These are phyloP conservation scores for Ameiurus melas DNA, from an alignment of 2,113 vertebrate genomes.

Conservation along the genomic window DNA sequence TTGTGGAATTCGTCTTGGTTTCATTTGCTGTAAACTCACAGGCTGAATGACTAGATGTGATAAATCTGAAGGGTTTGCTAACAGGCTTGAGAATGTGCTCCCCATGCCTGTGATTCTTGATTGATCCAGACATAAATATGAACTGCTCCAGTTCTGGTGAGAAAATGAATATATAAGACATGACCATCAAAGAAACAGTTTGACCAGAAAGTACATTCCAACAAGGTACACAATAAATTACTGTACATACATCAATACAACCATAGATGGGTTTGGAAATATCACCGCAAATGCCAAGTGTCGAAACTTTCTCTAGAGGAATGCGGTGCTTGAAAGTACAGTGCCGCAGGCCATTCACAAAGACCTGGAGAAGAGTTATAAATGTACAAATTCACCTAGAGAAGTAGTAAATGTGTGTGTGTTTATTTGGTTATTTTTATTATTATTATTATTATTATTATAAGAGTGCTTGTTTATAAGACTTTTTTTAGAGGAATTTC, in stretches of 20 bases:
- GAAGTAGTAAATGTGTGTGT: too few relatives aligned
- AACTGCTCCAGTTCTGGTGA: constrained; percentile 24
- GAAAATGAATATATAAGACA: neutral
- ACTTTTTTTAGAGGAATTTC: neutral
- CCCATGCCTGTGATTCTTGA: neutral
- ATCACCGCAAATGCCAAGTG: neutral
- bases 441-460: too few relatives aligned
- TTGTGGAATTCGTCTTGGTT: too few relatives aligned
- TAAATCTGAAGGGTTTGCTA: neutral
- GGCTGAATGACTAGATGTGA: constrained; percentile 14
- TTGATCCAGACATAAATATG: neutral
- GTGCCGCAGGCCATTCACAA: too few relatives aligned
- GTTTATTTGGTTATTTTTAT: too few relatives aligned
- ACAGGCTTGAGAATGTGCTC: neutral
- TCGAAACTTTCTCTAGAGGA: neutral
- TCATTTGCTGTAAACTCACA: neutral
- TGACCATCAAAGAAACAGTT: neutral
- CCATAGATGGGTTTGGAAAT: neutral
- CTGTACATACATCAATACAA: neutral
- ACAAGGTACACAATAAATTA: neutral
- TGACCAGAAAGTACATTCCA: neutral
- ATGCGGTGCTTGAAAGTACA: constrained; percentile 21
- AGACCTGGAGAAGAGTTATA: too few relatives aligned
- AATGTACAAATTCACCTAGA: too few relatives aligned
- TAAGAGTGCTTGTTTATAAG: too few relatives aligned